Conservation (phyloP, 2,888 invertebrate species). For the Drosophila meridionalis region DNA sequence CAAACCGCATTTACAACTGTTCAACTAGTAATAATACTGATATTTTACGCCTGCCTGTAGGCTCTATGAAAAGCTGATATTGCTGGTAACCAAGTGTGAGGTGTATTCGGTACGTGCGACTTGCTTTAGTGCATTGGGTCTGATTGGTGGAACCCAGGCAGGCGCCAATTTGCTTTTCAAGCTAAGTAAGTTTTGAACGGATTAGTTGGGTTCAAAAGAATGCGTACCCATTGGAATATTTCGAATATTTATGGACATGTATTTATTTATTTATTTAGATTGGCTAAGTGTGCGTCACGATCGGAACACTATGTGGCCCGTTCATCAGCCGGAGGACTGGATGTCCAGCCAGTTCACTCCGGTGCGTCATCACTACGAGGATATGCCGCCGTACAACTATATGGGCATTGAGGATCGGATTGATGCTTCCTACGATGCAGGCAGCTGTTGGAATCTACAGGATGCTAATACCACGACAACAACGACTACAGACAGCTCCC, state of each 20-base stretch:
- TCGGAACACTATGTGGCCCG: conserved; percentile 91
- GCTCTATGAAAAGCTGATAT: conserved; percentile 85
- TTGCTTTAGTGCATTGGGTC: conserved; percentile 92
- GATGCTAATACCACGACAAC: conserved; percentile 79
- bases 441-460: conserved; percentile 84
- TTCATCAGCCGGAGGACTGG: conserved; percentile 89
- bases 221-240: too few relatives aligned
- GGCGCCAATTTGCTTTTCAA: conserved; percentile 92
- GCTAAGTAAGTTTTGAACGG: conserved; percentile 86
- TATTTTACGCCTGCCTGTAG: conserved; percentile 50
- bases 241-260: too few relatives aligned
- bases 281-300: conserved; percentile 92
- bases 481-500: conserved; percentile 76
- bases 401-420: conserved; percentile 84
- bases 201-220: too few relatives aligned
- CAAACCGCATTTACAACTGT: not conserved
- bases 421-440: conserved; percentile 82
- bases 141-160: conserved; percentile 92
- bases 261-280: conserved; percentile 83
- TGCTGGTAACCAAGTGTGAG: conserved; percentile 91
- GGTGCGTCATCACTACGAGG: conserved; percentile 85
- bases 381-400: conserved; percentile 84
- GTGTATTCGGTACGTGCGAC: conserved; percentile 96
- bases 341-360: conserved; percentile 85
- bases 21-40: not conserved